A percentile compares a stretch with the other conserved stretches of the same genome.
Evolutionary conservation across 2,888 invertebrate genomes (phyloP).

Genomic region (Ectemnius lituratus): DNA sequence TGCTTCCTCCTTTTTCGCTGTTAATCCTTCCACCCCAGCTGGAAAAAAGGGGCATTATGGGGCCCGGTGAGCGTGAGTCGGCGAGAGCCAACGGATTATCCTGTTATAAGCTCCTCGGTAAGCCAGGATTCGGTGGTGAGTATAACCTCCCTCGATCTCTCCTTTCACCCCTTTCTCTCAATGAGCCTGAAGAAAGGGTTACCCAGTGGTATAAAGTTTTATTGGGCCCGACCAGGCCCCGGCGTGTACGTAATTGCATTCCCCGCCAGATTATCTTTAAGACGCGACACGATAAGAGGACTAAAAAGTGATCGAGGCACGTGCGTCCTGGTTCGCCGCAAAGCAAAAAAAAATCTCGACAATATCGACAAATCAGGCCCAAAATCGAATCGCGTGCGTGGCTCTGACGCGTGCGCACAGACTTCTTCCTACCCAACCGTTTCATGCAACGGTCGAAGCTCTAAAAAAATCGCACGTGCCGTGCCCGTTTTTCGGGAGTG

Average conservation of each 20-base stretch:
- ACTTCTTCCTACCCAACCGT: not conserved
- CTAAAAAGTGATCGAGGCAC: constrained; percentile 6
- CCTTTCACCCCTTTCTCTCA: constrained; percentile 25
- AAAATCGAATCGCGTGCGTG: not conserved
- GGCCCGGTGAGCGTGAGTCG: constrained; percentile 25
- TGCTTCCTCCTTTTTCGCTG: constrained; percentile 14
- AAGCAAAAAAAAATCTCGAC: not conserved
- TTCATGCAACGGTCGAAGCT: not conserved
- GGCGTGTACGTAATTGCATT: constrained; percentile 46
- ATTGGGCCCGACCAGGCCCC: constrained; percentile 23
- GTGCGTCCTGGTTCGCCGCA: not conserved
- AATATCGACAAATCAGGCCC: not conserved
- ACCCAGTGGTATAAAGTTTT: constrained; percentile 32
- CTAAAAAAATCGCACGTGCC: constrained; percentile 21
- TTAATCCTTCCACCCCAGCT: constrained; percentile 26
- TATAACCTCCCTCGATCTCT: constrained; percentile 12
- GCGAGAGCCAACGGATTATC: constrained; percentile 38
- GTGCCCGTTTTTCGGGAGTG: constrained; percentile 2
- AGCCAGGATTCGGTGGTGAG: constrained; percentile 25
- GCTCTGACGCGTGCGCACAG: not conserved
- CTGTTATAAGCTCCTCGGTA: constrained; percentile 36
- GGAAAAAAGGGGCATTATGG: constrained; percentile 39
- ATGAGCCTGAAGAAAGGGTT: not conserved
- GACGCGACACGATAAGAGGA: constrained; percentile 10
- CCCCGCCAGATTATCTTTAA: constrained; percentile 41